Evolutionary conservation across 1,140 invertebrate species (phyloP).

Genomic region (Lepidurus couesii): DNA sequence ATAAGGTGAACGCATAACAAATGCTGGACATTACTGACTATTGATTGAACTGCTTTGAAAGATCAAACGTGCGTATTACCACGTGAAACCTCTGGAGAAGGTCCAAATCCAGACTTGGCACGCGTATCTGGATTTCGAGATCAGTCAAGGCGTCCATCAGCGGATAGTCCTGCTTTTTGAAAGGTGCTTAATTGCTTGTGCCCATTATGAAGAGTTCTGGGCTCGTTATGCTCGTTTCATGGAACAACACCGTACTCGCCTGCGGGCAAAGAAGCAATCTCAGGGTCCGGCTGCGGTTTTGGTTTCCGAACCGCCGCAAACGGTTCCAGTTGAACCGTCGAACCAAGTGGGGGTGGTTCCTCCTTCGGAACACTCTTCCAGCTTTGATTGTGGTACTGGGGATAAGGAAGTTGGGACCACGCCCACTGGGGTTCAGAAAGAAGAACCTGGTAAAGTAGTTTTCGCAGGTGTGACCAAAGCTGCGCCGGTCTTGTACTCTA

Average conservation of each 20-base stretch:
- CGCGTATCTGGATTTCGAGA: constrained; percentile 91
- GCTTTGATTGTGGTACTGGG: background rate
- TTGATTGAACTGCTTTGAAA: constrained; percentile 43
- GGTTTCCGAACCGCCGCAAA: background rate
- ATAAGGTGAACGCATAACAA: constrained; percentile 64
- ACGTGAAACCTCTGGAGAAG: constrained; percentile 91
- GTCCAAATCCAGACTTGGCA: constrained; percentile 97
- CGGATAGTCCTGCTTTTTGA: constrained; percentile 88
- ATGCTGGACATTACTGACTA: background rate
- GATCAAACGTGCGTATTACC: constrained; percentile 97
- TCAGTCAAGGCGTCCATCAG: constrained; percentile 74
- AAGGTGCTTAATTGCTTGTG: constrained; percentile 92
- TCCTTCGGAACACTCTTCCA: background rate
- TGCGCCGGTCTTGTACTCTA: constrained; percentile 5
- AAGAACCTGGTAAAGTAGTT: constrained; percentile 18
- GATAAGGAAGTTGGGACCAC: background rate
- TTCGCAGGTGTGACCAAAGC: constrained; percentile 27
- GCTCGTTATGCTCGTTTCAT: constrained; percentile 45
- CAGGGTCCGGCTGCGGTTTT: background rate
- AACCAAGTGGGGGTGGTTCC: background rate
- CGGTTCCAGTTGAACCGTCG: background rate
- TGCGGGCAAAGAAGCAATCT: constrained; percentile 55
- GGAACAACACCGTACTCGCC: constrained; percentile 25
- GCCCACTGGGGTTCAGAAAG: background rate
- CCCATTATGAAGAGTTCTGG: constrained; percentile 98